Percentiles rank a stretch among this genome's conserved stretches.
Conservation (phyloP, 2,797 vertebrate genomes). For the Heteromormyrus szaboi region DNA sequence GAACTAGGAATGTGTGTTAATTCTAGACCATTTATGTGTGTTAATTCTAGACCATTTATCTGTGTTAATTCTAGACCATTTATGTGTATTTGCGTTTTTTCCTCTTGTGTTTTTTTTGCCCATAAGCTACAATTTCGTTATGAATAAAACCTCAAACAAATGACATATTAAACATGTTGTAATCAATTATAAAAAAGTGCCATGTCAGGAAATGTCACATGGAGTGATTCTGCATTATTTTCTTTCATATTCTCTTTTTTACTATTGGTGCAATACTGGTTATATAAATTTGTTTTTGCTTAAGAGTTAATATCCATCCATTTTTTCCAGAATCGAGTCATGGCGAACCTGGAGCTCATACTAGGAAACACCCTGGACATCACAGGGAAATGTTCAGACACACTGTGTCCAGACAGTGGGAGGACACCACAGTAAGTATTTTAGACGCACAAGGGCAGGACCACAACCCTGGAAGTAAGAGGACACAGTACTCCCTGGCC, state of each 20-base stretch:
- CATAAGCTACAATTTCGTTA: not conserved
- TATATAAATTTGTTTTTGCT: not conserved
- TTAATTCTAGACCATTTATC: too few relatives aligned
- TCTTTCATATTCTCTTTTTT: not conserved
- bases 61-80: not conserved
- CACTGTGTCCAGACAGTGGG: not conserved
- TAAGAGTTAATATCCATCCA: not conserved
- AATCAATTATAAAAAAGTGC: not conserved
- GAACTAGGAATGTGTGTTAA: not conserved
- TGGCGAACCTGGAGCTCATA: not conserved
- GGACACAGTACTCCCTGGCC: not conserved
- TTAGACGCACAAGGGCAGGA: not conserved
- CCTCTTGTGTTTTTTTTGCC: not conserved
- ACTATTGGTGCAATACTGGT: not conserved
- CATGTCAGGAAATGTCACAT: not conserved
- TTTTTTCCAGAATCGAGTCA: not conserved
- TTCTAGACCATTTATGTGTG: not conserved
- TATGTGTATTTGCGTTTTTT: not conserved
- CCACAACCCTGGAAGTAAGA: not conserved
- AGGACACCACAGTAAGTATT: not conserved
- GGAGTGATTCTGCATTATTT: not conserved
- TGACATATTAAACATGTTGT: not conserved
- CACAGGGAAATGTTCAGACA: not conserved
- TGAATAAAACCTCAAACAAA: not conserved
- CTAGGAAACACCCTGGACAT: not conserved